Percentiles rank a stretch among this genome's conserved stretches.
These are phyloP conservation scores for Talpa occidentalis DNA, from an alignment of 2,113 vertebrate genomes.

Conservation along the genomic window DNA sequence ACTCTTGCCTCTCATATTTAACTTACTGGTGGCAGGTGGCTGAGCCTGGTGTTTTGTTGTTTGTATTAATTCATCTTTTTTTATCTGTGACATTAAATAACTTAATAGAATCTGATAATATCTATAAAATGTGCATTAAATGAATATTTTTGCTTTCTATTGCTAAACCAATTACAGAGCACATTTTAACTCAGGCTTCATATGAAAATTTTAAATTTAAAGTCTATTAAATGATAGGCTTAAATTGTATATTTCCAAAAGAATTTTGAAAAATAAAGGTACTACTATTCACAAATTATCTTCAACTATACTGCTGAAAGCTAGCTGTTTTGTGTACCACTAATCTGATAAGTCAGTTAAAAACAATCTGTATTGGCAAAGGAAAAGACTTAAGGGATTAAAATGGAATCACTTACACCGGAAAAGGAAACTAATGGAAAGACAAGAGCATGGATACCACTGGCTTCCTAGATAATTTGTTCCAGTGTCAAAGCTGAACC, in stretches of 20 bases:
- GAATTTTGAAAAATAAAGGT: background rate
- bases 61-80: too few species aligned
- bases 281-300: background rate
- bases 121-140: background rate
- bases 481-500: background rate
- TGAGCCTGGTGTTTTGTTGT: too few species aligned
- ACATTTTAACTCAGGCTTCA: background rate
- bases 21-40: too few species aligned
- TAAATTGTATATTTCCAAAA: constrained; percentile 2
- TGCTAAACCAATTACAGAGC: background rate
- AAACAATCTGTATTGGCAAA: background rate
- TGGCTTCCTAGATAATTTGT: background rate
- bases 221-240: constrained; percentile 3
- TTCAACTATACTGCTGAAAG: background rate
- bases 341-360: background rate
- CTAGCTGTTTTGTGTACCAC: background rate
- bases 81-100: background rate
- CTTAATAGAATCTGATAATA: background rate
- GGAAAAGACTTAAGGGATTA: background rate
- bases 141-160: background rate
- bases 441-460: background rate
- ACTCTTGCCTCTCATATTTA: too few species aligned
- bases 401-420: background rate
- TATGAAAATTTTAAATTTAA: background rate
- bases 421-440: background rate